Evolutionary conservation across 1,140 invertebrate genomes (phyloP).

Genomic region (Hylaeus volcanicus): DNA sequence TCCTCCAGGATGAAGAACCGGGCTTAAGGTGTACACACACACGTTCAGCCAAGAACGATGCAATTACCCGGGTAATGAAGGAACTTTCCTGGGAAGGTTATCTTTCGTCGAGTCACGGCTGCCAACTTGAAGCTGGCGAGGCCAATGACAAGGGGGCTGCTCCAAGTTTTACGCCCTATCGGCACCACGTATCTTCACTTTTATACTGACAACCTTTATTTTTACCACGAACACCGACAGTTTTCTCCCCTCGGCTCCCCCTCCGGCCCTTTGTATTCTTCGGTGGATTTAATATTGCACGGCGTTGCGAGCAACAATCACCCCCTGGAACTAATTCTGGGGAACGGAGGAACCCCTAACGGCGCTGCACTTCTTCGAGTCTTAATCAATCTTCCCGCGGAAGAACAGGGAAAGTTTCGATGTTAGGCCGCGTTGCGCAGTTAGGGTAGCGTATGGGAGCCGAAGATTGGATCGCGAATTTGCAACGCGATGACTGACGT

Average conservation of each 20-base stretch:
- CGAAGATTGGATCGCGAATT: no score
- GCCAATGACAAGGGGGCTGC: slow-evolving; percentile 24
- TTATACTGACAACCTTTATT: slow-evolving; percentile 36
- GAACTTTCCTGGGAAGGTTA: slow-evolving; percentile 59
- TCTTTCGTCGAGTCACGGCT: slow-evolving; percentile 52
- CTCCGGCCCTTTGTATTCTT: neutral
- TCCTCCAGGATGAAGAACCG: slow-evolving; percentile 23
- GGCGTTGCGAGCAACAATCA: neutral
- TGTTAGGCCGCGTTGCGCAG: no score
- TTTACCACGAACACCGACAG: neutral
- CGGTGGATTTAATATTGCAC: neutral
- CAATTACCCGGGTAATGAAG: slow-evolving; percentile 63
- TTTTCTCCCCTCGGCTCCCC: neutral
- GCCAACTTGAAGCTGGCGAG: slow-evolving; percentile 7
- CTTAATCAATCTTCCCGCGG: slow-evolving; percentile 6
- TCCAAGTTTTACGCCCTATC: slow-evolving; percentile 51
- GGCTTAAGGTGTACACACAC: slow-evolving; percentile 58
- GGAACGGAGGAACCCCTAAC: neutral
- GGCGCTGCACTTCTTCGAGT: neutral
- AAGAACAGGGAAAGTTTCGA: neutral
- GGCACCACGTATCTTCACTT: slow-evolving; percentile 30
- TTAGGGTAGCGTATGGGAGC: no score
- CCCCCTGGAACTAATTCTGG: neutral
- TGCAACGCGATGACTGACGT: no score
- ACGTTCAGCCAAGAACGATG: slow-evolving; percentile 57